These are phyloP conservation scores for Laticauda colubrina DNA, from an alignment of 2,113 vertebrate species.

Conservation along the genomic window DNA sequence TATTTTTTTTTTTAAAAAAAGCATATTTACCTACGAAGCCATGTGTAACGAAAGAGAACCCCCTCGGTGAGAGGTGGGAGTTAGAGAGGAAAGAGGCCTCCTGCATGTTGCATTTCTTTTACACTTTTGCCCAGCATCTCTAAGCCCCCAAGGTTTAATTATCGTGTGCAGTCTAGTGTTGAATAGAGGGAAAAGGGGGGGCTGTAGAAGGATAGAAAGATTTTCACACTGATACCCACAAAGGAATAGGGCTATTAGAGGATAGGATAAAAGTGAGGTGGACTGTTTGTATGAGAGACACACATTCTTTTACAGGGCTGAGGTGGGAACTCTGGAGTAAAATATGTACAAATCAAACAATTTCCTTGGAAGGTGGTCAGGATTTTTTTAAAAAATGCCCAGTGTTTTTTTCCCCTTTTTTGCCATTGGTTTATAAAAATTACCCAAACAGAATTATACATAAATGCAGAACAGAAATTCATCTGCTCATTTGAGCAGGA, in stretches of 20 bases:
- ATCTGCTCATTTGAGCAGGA: constrained; percentile 2
- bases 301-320: constrained; percentile 27
- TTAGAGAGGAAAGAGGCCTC: constrained; percentile 60
- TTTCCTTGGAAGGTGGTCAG: constrained; percentile 34
- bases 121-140: constrained; percentile 78
- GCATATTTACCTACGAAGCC: constrained; percentile 92
- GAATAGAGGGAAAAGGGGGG: constrained; percentile 57
- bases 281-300: constrained; percentile 7
- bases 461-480: constrained; percentile 42
- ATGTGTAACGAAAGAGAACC: constrained; percentile 91
- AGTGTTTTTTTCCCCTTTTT: neutral
- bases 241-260: constrained; percentile 38
- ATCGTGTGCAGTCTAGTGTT: constrained; percentile 84
- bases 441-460: constrained; percentile 31
- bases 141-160: constrained; percentile 87
- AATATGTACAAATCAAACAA: constrained; percentile 39
- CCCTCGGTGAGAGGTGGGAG: constrained; percentile 81
- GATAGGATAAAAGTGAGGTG: constrained; percentile 10
- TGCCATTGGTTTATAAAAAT: constrained; percentile 26
- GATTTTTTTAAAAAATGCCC: constrained; percentile 30
- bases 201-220: constrained; percentile 72
- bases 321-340: constrained; percentile 19
- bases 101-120: constrained; percentile 74
- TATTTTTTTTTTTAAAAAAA: constrained; percentile 34
- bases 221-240: constrained; percentile 75